Percentiles rank a stretch among this genome's conserved stretches.
Conservation (phyloP, 2,113 vertebrate species). For the Neodon shergylaensis region DNA sequence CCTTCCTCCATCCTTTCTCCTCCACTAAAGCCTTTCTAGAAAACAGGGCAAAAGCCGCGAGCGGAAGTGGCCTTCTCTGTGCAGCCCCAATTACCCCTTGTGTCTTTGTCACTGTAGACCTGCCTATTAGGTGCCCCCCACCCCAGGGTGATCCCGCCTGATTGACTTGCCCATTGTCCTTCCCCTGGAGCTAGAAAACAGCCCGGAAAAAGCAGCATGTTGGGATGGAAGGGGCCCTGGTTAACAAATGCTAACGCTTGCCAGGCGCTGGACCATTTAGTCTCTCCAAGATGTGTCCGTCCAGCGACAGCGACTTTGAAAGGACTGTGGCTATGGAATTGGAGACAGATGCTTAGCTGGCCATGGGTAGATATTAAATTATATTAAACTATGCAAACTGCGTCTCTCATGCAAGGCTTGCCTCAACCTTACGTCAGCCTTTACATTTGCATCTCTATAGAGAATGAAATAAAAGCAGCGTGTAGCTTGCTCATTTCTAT, state of each 20-base stretch:
- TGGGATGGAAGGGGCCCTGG: constrained; percentile 28
- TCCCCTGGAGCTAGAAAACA: constrained; percentile 40
- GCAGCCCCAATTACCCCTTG: background rate
- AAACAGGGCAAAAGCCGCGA: constrained; percentile 66
- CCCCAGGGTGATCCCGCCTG: constrained; percentile 34
- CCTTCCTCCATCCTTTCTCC: background rate
- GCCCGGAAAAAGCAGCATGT: constrained; percentile 57
- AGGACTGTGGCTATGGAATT: constrained; percentile 70
- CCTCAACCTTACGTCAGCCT: constrained; percentile 76
- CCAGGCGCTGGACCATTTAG: constrained; percentile 32
- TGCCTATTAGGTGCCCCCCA: constrained; percentile 53
- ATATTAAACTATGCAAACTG: constrained; percentile 73
- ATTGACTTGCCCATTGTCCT: constrained; percentile 72
- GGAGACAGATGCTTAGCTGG: constrained; percentile 79
- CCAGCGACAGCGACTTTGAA: constrained; percentile 74
- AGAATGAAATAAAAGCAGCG: constrained; percentile 71
- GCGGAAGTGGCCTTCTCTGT: constrained; percentile 63
- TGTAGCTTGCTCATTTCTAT: constrained; percentile 76
- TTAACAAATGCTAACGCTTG: constrained; percentile 57
- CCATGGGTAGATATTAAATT: constrained; percentile 76
- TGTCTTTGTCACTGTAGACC: background rate
- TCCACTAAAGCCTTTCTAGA: constrained; percentile 57
- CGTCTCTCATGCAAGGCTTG: constrained; percentile 73
- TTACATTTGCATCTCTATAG: constrained; percentile 79
- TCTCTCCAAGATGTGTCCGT: constrained; percentile 62